phyloP scores from a whole-genome alignment of 2,797 vertebrate genomes.

The Brachyrhaphis roseni region DNA sequence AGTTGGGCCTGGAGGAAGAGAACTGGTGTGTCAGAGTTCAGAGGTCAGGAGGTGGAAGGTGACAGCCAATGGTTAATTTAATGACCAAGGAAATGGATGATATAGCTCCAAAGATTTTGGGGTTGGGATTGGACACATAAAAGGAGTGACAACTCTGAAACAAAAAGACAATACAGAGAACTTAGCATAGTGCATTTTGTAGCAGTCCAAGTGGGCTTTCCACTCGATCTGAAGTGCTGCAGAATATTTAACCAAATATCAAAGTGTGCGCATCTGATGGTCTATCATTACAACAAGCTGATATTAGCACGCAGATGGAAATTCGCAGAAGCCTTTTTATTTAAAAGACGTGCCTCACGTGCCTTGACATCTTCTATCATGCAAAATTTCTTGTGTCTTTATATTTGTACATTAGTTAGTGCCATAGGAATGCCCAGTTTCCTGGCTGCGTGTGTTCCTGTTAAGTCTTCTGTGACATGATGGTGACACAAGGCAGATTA shows the following conservation, averaged over 20 bases:
- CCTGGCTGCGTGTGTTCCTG: constrained; percentile 32
- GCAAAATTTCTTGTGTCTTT: not conserved
- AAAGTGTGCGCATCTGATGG: not conserved
- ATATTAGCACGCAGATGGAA: not conserved
- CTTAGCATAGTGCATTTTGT: not conserved
- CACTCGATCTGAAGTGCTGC: not conserved
- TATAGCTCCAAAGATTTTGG: constrained; percentile 15
- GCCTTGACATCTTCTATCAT: not conserved
- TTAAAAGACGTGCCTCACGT: not conserved
- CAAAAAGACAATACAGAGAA: not conserved
- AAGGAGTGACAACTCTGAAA: constrained; percentile 3
- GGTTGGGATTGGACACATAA: not conserved
- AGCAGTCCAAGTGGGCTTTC: not conserved
- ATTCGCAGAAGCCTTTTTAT: not conserved
- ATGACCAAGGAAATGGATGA: constrained; percentile 45
- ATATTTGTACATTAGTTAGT: not conserved
- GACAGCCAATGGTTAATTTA: constrained; percentile 52
- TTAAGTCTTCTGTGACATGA: constrained; percentile 35
- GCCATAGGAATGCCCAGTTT: constrained; percentile 5
- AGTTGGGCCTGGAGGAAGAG: constrained; percentile 88
- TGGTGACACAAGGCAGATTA: constrained; percentile 68
- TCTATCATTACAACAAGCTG: not conserved
- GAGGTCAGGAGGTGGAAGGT: constrained; percentile 71
- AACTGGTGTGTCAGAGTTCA: constrained; percentile 86
- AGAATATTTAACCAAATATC: not conserved